Conservation (phyloP, 2,888 invertebrate species). For the Baronia brevicornis region DNA sequence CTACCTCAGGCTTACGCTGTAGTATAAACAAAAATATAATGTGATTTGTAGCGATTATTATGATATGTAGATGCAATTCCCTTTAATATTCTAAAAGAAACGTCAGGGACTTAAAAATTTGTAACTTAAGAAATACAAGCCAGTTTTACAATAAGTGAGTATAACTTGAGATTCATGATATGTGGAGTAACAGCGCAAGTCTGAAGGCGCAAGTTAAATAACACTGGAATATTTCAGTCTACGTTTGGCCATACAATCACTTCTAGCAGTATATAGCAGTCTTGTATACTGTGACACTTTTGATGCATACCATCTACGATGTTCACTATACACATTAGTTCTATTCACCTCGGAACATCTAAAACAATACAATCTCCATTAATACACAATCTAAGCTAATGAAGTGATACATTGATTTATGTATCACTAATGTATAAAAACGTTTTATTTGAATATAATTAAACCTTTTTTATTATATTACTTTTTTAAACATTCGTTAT, state of each 20-base stretch:
- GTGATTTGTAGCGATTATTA: conserved; percentile 22
- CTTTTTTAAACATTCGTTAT: too few relatives aligned
- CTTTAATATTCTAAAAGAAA: conserved; percentile 12
- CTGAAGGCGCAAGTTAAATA: conserved; percentile 32
- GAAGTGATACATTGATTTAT: too few relatives aligned
- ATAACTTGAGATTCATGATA: conserved; percentile 58
- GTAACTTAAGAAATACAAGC: conserved; percentile 18
- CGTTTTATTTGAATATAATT: too few relatives aligned
- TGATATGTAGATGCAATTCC: conserved; percentile 36
- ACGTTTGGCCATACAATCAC: conserved; percentile 9
- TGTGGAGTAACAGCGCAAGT: conserved; percentile 55
- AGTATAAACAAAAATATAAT: conserved; percentile 19
- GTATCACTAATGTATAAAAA: too few relatives aligned
- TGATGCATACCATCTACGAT: conserved; percentile 54
- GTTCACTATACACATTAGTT: conserved; percentile 61
- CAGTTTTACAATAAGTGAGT: conserved; percentile 1
- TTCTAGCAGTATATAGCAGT: background rate
- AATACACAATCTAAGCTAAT: too few relatives aligned
- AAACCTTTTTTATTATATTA: too few relatives aligned
- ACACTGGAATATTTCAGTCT: conserved; percentile 12
- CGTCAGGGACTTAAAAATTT: conserved; percentile 18
- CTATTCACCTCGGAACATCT: conserved; percentile 32
- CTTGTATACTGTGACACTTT: conserved; percentile 22
- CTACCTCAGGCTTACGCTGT: conserved; percentile 45
- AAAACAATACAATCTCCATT: too few relatives aligned